These are phyloP conservation scores for Trichechus manatus DNA, from an alignment of 2,113 vertebrate species.

Conservation along the genomic window DNA sequence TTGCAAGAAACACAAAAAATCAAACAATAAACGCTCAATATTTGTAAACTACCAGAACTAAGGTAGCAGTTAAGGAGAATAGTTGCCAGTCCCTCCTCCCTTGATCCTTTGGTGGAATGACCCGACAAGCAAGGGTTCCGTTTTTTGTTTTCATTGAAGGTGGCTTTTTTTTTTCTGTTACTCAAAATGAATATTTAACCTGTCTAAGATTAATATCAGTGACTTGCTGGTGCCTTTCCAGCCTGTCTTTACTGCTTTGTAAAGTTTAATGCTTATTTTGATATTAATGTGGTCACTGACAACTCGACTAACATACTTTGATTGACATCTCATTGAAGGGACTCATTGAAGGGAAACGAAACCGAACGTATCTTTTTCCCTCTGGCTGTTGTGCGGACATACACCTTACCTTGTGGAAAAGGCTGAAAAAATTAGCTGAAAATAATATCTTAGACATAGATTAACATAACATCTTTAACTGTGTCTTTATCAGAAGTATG, in stretches of 20 bases:
- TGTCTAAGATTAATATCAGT: conserved; percentile 66
- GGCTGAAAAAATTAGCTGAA: neutral
- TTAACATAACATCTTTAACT: conserved; percentile 21
- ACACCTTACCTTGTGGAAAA: neutral
- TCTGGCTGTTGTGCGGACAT: neutral
- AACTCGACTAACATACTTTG: conserved; percentile 60
- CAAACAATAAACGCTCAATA: conserved; percentile 63
- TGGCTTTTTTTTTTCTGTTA: conserved; percentile 31
- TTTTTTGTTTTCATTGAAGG: neutral
- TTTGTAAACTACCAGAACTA: conserved; percentile 66
- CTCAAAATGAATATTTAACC: conserved; percentile 80
- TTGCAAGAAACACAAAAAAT: conserved; percentile 73
- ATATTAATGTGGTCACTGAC: conserved; percentile 2
- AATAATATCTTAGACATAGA: neutral
- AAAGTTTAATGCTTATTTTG: conserved; percentile 74
- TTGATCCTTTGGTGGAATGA: neutral
- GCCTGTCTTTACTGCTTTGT: conserved; percentile 76
- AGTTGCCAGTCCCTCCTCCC: neutral
- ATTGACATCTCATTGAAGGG: conserved; percentile 19
- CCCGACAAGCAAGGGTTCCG: conserved; percentile 48
- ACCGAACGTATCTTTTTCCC: neutral
- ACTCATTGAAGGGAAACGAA: neutral
- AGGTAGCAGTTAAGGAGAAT: conserved; percentile 46
- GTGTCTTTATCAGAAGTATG: neutral
- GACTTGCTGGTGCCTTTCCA: conserved; percentile 61